Evolutionary conservation across 2,797 vertebrate genomes (phyloP).

Genomic region (Ateles fusciceps): DNA sequence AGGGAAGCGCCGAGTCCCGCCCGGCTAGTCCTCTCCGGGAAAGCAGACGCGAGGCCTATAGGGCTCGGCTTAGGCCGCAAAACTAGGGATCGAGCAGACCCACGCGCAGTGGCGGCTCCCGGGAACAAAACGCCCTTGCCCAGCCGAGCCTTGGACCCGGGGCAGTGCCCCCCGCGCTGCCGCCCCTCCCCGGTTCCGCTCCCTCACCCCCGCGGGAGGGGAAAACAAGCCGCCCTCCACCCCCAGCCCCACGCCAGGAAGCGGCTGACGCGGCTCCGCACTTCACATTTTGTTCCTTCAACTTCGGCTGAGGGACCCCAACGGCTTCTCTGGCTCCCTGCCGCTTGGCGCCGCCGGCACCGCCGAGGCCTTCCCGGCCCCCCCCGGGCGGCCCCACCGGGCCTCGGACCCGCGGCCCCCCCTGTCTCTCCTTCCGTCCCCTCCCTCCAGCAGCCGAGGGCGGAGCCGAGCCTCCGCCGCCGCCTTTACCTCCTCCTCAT

Average conservation of each 20-base stretch:
- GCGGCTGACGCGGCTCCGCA: constrained; percentile 74
- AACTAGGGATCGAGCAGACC: constrained; percentile 81
- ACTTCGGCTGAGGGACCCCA: constrained; percentile 74
- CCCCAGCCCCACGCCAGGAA: constrained; percentile 45
- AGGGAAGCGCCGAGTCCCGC: not conserved
- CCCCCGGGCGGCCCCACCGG: constrained; percentile 39
- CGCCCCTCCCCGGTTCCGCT: not conserved
- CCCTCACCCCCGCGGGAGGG: not conserved
- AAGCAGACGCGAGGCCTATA: constrained; percentile 83
- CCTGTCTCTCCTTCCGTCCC: constrained; percentile 44
- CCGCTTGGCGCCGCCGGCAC: not conserved
- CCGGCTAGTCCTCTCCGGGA: constrained; percentile 44
- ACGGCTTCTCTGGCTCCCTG: constrained; percentile 49
- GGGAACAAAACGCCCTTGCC: constrained; percentile 58
- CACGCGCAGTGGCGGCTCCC: constrained; percentile 40
- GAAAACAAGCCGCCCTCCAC: constrained; percentile 27
- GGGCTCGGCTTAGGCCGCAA: constrained; percentile 90
- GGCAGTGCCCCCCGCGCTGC: constrained; percentile 48
- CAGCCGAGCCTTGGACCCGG: not conserved
- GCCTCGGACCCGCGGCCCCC: constrained; percentile 47
- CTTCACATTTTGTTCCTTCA: constrained; percentile 80
- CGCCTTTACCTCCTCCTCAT: constrained; percentile 77
- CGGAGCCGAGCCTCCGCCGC: constrained; percentile 52
- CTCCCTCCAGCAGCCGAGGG: constrained; percentile 62
- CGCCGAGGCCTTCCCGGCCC: constrained; percentile 54